A percentile compares a stretch with the other conserved stretches of the same genome.
phyloP scores from a whole-genome alignment of 37 sponge, comb jelly and placozoan genomes.

The Spongia lamella region DNA sequence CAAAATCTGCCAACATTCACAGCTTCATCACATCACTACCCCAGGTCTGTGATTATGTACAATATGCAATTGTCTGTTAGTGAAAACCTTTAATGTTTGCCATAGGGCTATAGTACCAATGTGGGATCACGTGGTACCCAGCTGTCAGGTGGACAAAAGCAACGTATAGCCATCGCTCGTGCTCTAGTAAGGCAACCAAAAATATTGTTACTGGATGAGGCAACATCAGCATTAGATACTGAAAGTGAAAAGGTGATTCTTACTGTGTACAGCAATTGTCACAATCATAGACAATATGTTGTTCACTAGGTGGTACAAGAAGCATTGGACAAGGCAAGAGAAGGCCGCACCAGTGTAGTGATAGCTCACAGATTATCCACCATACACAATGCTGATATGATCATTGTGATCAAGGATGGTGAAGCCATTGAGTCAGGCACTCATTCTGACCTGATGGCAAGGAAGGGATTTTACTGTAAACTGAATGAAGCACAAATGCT shows the following conservation, averaged over 20 bases:
- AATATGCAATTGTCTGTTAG: too few relatives aligned
- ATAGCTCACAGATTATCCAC: conserved; percentile 92
- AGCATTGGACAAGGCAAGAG: conserved; percentile 81
- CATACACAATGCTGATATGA: conserved; percentile 81
- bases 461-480: conserved; percentile 75
- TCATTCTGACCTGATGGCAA: conserved; percentile 66
- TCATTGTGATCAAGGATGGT: conserved; percentile 77
- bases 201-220: conserved; percentile 79
- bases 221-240: conserved; percentile 82
- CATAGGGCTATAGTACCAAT: conserved; percentile 66
- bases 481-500: conserved; percentile 62
- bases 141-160: conserved; percentile 81
- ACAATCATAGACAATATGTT: not conserved
- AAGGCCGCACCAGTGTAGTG: conserved; percentile 82
- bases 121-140: conserved; percentile 74
- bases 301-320: conserved; percentile 69
- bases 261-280: too few relatives aligned
- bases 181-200: conserved; percentile 79
- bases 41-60: conserved; percentile 41
- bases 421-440: conserved; percentile 61
- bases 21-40: conserved; percentile 85
- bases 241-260: conserved; percentile 84
- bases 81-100: too few relatives aligned
- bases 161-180: conserved; percentile 79
- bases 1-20: conserved; percentile 93